Evolutionary conservation across 2,888 invertebrate genomes (phyloP).

Genomic region (Toxonevra muliebris): DNA sequence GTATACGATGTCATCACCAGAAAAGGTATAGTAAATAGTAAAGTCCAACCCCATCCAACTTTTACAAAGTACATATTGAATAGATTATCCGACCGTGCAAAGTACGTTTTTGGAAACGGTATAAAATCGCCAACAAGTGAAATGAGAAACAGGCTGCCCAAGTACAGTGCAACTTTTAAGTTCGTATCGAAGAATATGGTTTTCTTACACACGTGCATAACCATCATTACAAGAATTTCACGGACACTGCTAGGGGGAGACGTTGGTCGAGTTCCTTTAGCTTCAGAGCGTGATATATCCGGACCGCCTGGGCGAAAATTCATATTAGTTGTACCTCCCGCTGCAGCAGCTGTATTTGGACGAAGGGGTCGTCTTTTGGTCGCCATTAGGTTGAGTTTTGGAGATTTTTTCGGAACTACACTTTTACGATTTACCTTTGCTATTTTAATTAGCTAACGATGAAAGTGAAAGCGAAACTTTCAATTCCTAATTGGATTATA

Average conservation of each 20-base stretch:
- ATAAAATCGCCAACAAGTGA: conserved; percentile 86
- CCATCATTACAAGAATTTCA: conserved; percentile 82
- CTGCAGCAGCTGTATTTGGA: conserved; percentile 42
- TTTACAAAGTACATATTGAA: conserved; percentile 96
- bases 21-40: conserved; percentile 81
- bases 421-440: not conserved
- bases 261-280: conserved; percentile 80
- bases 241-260: conserved; percentile 83
- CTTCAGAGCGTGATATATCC: conserved; percentile 65
- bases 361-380: conserved; percentile 64
- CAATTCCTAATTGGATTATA: not conserved
- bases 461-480: conserved; percentile 23
- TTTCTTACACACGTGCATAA: conserved; percentile 88
- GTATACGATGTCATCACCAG: conserved; percentile 82
- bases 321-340: conserved; percentile 60
- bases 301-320: conserved; percentile 71
- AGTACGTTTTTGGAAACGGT: conserved; percentile 84
- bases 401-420: not conserved
- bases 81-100: conserved; percentile 90
- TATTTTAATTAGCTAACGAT: not conserved
- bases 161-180: conserved; percentile 86
- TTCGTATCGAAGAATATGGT: conserved; percentile 85
- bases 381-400: conserved; percentile 54
- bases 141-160: conserved; percentile 81
- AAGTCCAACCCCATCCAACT: conserved; percentile 97